Evolutionary conservation across 2,113 vertebrate species (phyloP).

Genomic region (Cygnus buccinator): DNA sequence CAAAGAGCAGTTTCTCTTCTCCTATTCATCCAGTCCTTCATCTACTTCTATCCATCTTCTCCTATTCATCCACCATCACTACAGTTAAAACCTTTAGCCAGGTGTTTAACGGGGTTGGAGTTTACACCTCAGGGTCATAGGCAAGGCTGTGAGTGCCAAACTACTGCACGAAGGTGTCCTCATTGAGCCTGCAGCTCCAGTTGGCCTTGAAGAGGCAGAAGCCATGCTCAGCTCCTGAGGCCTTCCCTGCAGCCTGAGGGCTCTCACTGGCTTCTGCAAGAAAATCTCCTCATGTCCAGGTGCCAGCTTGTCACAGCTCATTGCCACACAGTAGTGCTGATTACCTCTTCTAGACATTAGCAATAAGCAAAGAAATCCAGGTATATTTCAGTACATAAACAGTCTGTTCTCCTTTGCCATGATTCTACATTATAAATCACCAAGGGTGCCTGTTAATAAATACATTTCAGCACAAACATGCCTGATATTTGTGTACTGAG

Average conservation of each 20-base stretch:
- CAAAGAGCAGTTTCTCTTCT: neutral
- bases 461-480: neutral
- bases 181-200: neutral
- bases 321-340: neutral
- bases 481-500: neutral
- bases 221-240: neutral
- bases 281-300: neutral
- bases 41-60: neutral
- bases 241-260: neutral
- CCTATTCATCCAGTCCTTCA: neutral
- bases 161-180: neutral
- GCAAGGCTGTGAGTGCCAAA: neutral
- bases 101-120: neutral
- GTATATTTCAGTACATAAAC: neutral
- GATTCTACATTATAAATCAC: neutral
- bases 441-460: neutral
- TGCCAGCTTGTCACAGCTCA: neutral
- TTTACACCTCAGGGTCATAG: neutral
- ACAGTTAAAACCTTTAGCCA: neutral
- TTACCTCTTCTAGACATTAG: neutral
- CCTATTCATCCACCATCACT: neutral
- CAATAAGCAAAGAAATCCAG: neutral
- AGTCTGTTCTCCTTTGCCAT: neutral
- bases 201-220: neutral
- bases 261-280: neutral